Conservation (phyloP, 1,140 invertebrate genomes). For the Heliconius eleuchia region DNA sequence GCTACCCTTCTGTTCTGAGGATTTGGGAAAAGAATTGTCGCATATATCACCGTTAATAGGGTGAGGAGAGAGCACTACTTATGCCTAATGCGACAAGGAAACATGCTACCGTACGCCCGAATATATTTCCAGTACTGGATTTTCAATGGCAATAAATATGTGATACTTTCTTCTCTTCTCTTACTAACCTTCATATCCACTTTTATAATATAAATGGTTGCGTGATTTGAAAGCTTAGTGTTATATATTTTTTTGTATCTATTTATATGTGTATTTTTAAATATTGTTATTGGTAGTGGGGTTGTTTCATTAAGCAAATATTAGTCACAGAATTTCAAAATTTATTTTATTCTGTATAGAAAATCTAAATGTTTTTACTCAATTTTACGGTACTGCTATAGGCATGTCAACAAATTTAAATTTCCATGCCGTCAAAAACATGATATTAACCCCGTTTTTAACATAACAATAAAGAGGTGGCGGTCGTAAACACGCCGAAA, state of each 20-base stretch:
- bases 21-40: slow-evolving; percentile 78
- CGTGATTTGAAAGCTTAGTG: neutral
- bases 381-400: neutral
- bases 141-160: slow-evolving; percentile 75
- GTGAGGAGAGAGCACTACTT: slow-evolving; percentile 80
- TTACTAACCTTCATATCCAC: slow-evolving; percentile 22
- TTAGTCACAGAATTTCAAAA: neutral
- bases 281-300: neutral
- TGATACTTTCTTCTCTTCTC: slow-evolving; percentile 36
- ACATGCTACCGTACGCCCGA: slow-evolving; percentile 67
- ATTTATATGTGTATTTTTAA: neutral
- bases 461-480: slow-evolving; percentile 71
- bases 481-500: slow-evolving; percentile 67
- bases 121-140: slow-evolving; percentile 70
- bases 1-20: slow-evolving; percentile 72
- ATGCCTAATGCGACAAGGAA: slow-evolving; percentile 79
- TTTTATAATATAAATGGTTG: slow-evolving; percentile 16
- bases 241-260: neutral
- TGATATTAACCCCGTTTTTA: slow-evolving; percentile 65
- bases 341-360: neutral
- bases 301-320: neutral
- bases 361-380: neutral
- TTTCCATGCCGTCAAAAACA: slow-evolving; percentile 43
- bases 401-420: slow-evolving; percentile 28
- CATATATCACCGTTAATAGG: slow-evolving; percentile 80